These are phyloP conservation scores for Prunella strophiata DNA, from an alignment of 2,797 vertebrate genomes.

Conservation along the genomic window DNA sequence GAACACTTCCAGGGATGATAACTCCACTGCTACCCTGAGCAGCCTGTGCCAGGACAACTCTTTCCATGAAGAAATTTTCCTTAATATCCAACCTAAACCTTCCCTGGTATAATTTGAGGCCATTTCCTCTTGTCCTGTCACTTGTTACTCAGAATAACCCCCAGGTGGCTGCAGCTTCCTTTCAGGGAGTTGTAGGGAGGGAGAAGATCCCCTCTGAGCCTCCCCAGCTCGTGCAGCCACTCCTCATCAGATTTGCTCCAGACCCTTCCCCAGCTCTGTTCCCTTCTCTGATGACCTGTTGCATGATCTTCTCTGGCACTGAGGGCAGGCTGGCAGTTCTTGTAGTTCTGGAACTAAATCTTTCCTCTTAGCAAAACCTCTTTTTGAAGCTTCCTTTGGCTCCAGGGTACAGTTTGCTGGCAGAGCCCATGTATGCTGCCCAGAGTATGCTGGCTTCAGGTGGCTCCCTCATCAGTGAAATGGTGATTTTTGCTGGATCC, in stretches of 20 bases:
- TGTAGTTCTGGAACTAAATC: not conserved
- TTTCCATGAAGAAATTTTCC: not conserved
- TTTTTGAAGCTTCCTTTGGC: not conserved
- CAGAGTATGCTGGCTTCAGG: not conserved
- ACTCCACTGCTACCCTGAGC: accelerated
- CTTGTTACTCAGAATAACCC: too few species aligned
- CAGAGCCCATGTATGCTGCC: not conserved
- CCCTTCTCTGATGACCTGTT: not conserved
- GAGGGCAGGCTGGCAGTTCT: not conserved
- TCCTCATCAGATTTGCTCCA: not conserved
- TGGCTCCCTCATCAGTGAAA: accelerated
- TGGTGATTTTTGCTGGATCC: not conserved
- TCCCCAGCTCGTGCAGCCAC: not conserved
- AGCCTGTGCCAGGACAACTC: not conserved
- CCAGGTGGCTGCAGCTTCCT: not conserved
- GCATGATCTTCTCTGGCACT: not conserved
- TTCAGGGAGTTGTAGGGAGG: too few species aligned
- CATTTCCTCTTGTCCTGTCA: not conserved
- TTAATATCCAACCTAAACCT: not conserved
- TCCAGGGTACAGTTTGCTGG: not conserved
- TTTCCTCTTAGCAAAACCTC: not conserved
- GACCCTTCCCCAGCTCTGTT: not conserved
- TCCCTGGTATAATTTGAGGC: not conserved
- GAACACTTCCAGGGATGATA: not conserved
- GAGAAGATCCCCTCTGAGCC: not conserved